Evolutionary conservation across 2,888 invertebrate genomes (phyloP), one percentile per base, ranked within the genome.

Genomic region (Unio delphinus): DNA sequence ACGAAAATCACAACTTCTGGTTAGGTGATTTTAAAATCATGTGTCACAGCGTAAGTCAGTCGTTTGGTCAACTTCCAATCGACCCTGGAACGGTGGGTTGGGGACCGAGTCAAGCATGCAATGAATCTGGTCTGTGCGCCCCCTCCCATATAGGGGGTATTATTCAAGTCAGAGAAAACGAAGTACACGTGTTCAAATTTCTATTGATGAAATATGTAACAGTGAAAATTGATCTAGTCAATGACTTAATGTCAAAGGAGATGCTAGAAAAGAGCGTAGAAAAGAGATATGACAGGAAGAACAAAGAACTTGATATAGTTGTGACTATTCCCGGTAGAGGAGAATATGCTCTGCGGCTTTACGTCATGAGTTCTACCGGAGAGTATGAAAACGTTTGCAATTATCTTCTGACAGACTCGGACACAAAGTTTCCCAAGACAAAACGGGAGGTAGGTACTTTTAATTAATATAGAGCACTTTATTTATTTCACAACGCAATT

Each of bases 261-360:
- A 30, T 61, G 30, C 34, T 61, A 26, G 20, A 26, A 30, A 15
- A 28, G 61, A n/a, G 20, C 11, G 20, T 23, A n/a, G 58, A 26
- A 23, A 23, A 23, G 18, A 23, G 8, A 58, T 58, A 23, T 58
- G 58, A 58, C 8, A 11, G 58, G 18, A 63, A 61, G 23, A 71
- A 70, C 30, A 61, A 67, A n/a, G 78, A 79, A 55, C 58, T 74
- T 3, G 76, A 79, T 20, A 64, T 79, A 55, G 45, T 59, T 17
- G 68, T 79, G 4, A 73, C 67, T n/a, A 68, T 84, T 4, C 80
- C 83, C 8, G 55, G 68, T 15, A 30, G 71, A 20, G 82, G 85
- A 5, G 83, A 86, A 64, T 87, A 76, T 70, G 85, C 82, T n/a
- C 72, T 86, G n/a, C 75, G 81, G 72, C 75, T 87, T 17, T 82